Evolutionary conservation across 2,888 invertebrate species (phyloP).

Genomic region (Drosophila kokeensis): DNA sequence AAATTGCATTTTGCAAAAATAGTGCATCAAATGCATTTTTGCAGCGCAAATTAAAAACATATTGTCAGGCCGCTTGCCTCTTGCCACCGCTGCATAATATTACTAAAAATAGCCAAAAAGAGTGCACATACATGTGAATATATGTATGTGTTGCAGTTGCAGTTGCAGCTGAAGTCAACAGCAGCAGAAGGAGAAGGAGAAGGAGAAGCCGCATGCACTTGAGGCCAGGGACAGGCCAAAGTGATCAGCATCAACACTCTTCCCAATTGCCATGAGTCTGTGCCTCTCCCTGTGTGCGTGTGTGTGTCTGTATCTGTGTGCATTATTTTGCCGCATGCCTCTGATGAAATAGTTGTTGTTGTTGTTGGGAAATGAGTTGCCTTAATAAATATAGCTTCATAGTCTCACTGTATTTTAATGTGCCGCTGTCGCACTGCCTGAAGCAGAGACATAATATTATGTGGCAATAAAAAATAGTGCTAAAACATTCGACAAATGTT

Average conservation of each 20-base stretch:
- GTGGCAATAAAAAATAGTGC: conserved; percentile 81
- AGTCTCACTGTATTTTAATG: conserved; percentile 57
- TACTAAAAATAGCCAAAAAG: conserved; percentile 67
- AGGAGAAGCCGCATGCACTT: conserved; percentile 48
- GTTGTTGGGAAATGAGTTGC: conserved; percentile 66
- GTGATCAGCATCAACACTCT: conserved; percentile 64
- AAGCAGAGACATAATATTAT: conserved; percentile 50
- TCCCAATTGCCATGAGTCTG: conserved; percentile 36
- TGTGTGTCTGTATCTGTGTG: conserved; percentile 4
- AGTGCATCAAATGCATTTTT: conserved; percentile 65
- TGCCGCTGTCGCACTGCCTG: conserved; percentile 26
- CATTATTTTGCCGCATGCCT: conserved; percentile 61
- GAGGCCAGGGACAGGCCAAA: conserved; percentile 64
- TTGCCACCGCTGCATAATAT: conserved; percentile 52
- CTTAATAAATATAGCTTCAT: conserved; percentile 77
- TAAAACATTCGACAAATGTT: conserved; percentile 80
- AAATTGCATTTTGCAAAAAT: conserved; percentile 42
- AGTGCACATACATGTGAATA: conserved; percentile 14
- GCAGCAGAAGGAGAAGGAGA: conserved; percentile 4
- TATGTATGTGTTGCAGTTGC: conserved; percentile 16
- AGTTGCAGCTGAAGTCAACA: conserved; percentile 2
- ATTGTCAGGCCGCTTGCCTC: conserved; percentile 79
- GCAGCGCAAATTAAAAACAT: conserved; percentile 84
- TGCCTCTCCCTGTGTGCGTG: conserved; percentile 18
- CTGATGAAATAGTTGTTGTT: conserved; percentile 34